A percentile compares a stretch with the other conserved stretches of the same genome.
Evolutionary conservation across 2,113 vertebrate species (phyloP).

Genomic region (Shinisaurus crocodilurus): DNA sequence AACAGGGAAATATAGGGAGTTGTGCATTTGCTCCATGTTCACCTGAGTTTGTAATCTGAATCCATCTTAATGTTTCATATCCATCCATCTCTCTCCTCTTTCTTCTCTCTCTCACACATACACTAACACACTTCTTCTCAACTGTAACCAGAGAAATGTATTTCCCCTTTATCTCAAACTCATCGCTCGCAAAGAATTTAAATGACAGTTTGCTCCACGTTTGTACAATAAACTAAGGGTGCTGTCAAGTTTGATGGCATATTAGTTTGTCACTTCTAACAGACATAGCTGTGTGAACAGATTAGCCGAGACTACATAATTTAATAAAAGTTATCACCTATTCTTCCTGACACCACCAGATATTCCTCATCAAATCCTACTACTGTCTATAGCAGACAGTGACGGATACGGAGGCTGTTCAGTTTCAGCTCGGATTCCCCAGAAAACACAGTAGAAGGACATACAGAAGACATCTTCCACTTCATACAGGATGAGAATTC

Average conservation of each 20-base stretch:
- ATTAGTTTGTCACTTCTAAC: conserved; percentile 73
- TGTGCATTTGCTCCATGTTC: neutral
- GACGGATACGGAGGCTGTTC: conserved; percentile 17
- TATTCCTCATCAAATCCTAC: conserved; percentile 57
- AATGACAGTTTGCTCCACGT: conserved; percentile 61
- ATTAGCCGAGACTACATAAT: conserved; percentile 72
- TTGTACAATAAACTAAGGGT: conserved; percentile 68
- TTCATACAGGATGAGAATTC: neutral
- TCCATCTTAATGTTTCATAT: conserved; percentile 8
- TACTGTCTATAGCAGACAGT: conserved; percentile 40
- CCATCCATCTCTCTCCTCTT: conserved; percentile 26
- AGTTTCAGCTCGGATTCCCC: neutral
- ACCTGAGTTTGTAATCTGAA: conserved; percentile 17
- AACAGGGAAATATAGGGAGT: conserved; percentile 4
- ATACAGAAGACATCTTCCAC: neutral
- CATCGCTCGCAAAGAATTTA: conserved; percentile 62
- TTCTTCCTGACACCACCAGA: conserved; percentile 67
- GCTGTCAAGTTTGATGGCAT: conserved; percentile 66
- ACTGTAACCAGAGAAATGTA: conserved; percentile 47
- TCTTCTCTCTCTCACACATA: conserved; percentile 3
- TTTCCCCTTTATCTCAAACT: conserved; percentile 64
- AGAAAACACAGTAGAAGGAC: conserved; percentile 1
- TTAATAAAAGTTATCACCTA: conserved; percentile 73
- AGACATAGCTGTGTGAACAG: conserved; percentile 66
- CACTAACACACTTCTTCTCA: conserved; percentile 45